Conservation (phyloP, 2,113 vertebrate genomes). For the Chloropsis hardwickii region DNA sequence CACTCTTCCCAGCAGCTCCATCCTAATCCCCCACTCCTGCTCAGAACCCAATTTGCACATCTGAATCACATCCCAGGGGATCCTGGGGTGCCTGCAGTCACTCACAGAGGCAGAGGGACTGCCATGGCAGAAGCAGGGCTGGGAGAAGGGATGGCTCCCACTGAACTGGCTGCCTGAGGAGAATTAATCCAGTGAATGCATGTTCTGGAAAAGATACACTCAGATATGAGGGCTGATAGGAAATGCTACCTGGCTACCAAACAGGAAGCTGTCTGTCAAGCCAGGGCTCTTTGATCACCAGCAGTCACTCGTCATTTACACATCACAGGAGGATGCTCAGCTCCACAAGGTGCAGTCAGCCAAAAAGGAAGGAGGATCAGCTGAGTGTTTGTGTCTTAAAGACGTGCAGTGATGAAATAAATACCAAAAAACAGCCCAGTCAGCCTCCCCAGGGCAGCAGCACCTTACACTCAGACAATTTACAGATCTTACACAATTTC, state of each 20-base stretch:
- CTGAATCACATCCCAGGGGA: background rate
- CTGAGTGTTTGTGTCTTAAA: constrained; percentile 19
- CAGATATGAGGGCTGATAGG: background rate
- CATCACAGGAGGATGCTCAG: constrained; percentile 51
- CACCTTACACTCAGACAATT: background rate
- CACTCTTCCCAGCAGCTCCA: background rate
- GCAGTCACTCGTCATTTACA: constrained; percentile 51
- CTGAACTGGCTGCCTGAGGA: background rate
- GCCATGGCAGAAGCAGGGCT: background rate
- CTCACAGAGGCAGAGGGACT: background rate
- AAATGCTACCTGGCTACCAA: background rate
- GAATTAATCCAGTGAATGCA: background rate
- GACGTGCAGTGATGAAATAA: background rate
- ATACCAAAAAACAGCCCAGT: background rate
- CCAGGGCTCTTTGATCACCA: constrained; percentile 27
- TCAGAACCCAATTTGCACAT: background rate
- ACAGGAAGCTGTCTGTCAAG: constrained; percentile 16
- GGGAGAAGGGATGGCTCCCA: background rate
- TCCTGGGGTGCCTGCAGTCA: background rate
- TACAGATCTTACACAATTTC: background rate
- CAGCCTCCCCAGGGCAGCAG: background rate
- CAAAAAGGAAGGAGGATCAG: constrained; percentile 17
- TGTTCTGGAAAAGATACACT: background rate
- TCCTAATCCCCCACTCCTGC: background rate
- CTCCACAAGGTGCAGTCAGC: constrained; percentile 41